Evolutionary conservation across 1,140 invertebrate genomes (phyloP), one percentile per base, ranked within the genome.

Genomic region (Dendroctonus ponderosae): DNA sequence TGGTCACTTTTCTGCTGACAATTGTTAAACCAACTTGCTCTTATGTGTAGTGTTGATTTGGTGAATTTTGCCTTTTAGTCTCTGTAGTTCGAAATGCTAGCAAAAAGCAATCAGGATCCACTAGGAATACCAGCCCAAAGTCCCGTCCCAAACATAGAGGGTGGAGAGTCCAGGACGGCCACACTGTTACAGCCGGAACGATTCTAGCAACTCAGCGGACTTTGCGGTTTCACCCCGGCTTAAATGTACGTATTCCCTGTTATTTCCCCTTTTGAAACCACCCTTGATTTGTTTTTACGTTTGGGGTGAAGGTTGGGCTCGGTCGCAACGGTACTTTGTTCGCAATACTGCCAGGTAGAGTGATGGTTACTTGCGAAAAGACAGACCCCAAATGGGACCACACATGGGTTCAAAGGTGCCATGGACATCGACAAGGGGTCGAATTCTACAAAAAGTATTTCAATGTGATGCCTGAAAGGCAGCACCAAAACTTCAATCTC

Each of bases 251-350:
- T 12, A 57, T 57, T 38, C 6, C n/a, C 14, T 3, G 14, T 62
- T 49, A 6, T 7, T 5, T 5, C 37, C 46, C 41, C 46, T 48
- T 48, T 14, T 12, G 6, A 44, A 43, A 8, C 14, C 37, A n/a
- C n/a, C n/a, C n/a, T n/a, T 12, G 7, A 49, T 44, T 59, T 14
- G 2, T 26, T 9, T 56, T 56, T 11, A 12, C 5, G n/a, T n/a
- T n/a, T n/a, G n/a, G n/a, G n/a, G n/a, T n/a, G n/a, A n/a, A 93
- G 91, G 91, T 92, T 72, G 89, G 90, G 5, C 85, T 92, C 67
- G 90, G 90, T 12, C 80, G 79, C 62, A 87, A 93, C 80, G 87
- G 87, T 8, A 90, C 88, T 3, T 75, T 94, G 11, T 91, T 86
- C 82, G 90, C 91, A 0, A 81, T 91, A 71, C 83, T 87, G 73